These are phyloP conservation scores for Amphimedon queenslandica DNA, from an alignment of 37 sponge, comb jelly and placozoan species.

Conservation along the genomic window DNA sequence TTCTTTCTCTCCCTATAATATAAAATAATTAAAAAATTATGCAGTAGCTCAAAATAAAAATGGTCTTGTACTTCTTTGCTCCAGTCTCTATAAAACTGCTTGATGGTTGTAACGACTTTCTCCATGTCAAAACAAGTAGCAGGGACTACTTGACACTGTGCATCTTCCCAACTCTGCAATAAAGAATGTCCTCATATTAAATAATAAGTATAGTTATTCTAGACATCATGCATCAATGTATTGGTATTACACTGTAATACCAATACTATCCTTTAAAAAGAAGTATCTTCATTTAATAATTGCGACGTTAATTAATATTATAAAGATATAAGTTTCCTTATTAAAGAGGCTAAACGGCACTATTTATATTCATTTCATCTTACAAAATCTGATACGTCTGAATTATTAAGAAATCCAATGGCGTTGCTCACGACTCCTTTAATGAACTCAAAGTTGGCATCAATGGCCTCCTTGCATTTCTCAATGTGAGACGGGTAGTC, in stretches of 20 bases:
- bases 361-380: slow-evolving; percentile 3
- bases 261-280: too few relatives aligned
- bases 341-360: neutral
- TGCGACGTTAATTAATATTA: too few relatives aligned
- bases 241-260: too few relatives aligned
- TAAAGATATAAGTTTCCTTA: neutral
- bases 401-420: slow-evolving; percentile 76
- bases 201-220: too few relatives aligned
- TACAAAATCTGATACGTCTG: slow-evolving; percentile 48
- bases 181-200: too few relatives aligned
- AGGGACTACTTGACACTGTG: too few relatives aligned
- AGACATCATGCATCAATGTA: too few relatives aligned
- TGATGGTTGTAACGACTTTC: slow-evolving; percentile 87
- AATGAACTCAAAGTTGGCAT: slow-evolving; percentile 74
- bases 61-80: slow-evolving; percentile 75
- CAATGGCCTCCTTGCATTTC: slow-evolving; percentile 34
- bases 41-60: too few relatives aligned
- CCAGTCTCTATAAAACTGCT: slow-evolving; percentile 99
- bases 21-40: too few relatives aligned
- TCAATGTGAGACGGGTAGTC: slow-evolving; percentile 37
- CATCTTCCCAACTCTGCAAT: too few relatives aligned
- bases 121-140: slow-evolving; percentile 69
- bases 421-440: slow-evolving; percentile 47
- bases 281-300: too few relatives aligned
- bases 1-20: slow-evolving; percentile 74